Evolutionary conservation across 2,797 vertebrate species (phyloP), one percentile per base, ranked within the genome.

Genomic region (Numenius phaeopus): DNA sequence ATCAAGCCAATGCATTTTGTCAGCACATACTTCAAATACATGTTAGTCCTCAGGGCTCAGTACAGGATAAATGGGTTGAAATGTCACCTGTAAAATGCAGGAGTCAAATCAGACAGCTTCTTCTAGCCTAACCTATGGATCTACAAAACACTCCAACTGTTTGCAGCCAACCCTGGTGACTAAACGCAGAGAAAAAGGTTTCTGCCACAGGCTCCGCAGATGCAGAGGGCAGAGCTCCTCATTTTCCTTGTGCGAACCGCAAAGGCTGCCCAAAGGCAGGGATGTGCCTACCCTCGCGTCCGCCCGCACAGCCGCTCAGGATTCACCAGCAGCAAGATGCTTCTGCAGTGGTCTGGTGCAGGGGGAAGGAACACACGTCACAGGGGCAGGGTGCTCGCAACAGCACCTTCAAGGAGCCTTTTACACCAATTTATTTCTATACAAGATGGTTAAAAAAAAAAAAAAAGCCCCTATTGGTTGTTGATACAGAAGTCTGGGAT

Each of bases 371-470:
- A 97, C 66, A 95, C 92, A 94, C 87, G 1, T 86, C 83, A 95
- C 91, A 92, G 94, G 94, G 71, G 78, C 88, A 92, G 44, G 93
- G 66, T 95, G 96, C 94, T 84, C 11, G 1, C 72, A 92, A 78
- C 96, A 98, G 96, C 58, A 98, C 97, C 97, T 97, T 94, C 97
- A 50, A 88, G 92, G 94, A 97, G 96, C 97, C 98, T 98, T 98
- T 98, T 96, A 98, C 98, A 98, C 70, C 93, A 95, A 97, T 98
- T 98, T 98, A 98, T 98, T 98, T 98, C 97, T 98, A 98, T 97
- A 98, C 97, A 98, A 96, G 97, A 93, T 94, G 97, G 97, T 94
- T 96, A 37, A 90, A 98, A 98, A 97, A 98, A 98, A 97, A 89
- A 96, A 97, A 86, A 80, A 72, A 67, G 96, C 95, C 97, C 97